phyloP scores from a whole-genome alignment of 1,140 invertebrate species.

The Trissolcus basalis region DNA sequence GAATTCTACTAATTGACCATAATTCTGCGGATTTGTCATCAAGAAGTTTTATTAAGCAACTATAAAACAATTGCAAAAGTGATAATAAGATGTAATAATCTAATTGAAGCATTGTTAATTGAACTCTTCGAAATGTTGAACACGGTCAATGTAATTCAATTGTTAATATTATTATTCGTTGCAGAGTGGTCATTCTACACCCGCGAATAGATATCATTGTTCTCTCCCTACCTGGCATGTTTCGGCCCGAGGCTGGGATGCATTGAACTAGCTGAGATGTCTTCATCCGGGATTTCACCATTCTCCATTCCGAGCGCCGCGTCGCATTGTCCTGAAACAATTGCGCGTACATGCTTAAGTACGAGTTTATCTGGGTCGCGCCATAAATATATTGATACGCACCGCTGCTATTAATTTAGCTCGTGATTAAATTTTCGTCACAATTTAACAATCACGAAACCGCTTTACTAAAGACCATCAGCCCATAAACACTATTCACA shows the following conservation, averaged over 20 bases:
- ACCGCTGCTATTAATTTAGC: conserved; percentile 26
- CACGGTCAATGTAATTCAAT: conserved; percentile 31
- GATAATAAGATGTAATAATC: background rate
- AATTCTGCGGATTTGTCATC: conserved; percentile 68
- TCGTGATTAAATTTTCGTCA: conserved; percentile 29
- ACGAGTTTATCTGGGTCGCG: conserved; percentile 37
- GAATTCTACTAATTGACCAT: conserved; percentile 69
- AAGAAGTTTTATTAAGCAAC: too few relatives aligned
- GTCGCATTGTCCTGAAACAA: conserved; percentile 77
- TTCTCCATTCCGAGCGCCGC: conserved; percentile 80
- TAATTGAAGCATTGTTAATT: too few relatives aligned
- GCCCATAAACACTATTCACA: conserved; percentile 7
- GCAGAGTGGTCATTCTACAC: conserved; percentile 38
- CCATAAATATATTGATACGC: conserved; percentile 34
- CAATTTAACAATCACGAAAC: background rate
- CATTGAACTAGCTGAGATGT: conserved; percentile 79
- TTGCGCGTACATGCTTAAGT: conserved; percentile 55
- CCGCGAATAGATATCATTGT: conserved; percentile 62
- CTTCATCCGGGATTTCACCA: conserved; percentile 78
- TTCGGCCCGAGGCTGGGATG: conserved; percentile 79
- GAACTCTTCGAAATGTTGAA: too few relatives aligned
- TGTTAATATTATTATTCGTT: conserved; percentile 31
- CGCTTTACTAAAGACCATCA: conserved; percentile 35
- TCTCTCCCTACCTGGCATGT: conserved; percentile 78
- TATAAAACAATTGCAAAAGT: background rate